These are phyloP conservation scores for Mesaphorura yosii DNA, from an alignment of 1,140 invertebrate species.

Conservation along the genomic window DNA sequence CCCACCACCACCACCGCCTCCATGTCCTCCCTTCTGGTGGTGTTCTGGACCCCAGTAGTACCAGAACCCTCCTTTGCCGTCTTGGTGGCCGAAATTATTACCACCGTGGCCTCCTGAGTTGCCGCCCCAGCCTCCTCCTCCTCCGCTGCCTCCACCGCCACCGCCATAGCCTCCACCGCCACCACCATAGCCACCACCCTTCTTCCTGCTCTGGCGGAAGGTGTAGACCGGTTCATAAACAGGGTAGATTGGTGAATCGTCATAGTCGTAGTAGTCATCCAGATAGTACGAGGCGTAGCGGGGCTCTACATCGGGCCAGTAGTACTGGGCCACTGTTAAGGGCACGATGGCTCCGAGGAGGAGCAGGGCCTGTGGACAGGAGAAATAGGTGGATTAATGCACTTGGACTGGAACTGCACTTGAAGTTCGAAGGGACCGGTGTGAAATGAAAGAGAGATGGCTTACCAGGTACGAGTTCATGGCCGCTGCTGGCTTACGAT, in stretches of 20 bases:
- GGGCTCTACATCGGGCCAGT: not conserved
- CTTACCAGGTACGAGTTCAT: not conserved
- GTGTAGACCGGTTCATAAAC: not conserved
- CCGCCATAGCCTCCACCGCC: not conserved
- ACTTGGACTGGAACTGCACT: not conserved
- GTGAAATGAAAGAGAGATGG: not conserved
- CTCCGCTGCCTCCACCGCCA: constrained; percentile 1
- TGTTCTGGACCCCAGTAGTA: not conserved
- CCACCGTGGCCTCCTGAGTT: not conserved
- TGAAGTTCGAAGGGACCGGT: too few species aligned
- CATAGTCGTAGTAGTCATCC: not conserved
- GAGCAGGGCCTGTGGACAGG: not conserved
- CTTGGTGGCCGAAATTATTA: not conserved
- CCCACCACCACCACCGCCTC: not conserved
- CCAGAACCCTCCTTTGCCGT: constrained; percentile 7
- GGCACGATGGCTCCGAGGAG: not conserved
- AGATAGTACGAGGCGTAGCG: not conserved
- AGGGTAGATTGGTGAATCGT: not conserved
- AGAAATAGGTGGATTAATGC: not conserved
- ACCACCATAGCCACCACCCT: constrained; percentile 1
- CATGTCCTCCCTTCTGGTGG: not conserved
- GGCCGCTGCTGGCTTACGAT: too few species aligned
- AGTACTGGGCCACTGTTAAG: not conserved
- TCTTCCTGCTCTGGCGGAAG: not conserved
- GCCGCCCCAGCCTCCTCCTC: not conserved